Base-by-base conservation (phyloP, 2,113 vertebrate genomes). In the Chionodraco myersi region DNA sequence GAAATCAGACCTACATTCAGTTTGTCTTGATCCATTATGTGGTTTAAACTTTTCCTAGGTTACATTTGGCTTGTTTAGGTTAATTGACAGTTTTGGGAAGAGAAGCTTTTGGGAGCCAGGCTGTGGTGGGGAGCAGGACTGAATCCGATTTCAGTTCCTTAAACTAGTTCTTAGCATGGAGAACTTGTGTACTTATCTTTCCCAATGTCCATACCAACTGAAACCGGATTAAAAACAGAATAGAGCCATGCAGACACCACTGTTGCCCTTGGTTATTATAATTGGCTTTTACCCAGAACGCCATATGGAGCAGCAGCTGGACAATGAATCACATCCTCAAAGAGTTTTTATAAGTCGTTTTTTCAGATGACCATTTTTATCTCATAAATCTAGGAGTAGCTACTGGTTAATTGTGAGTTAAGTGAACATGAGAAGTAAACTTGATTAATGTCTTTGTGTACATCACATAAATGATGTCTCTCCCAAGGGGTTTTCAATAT, bases 401-500 rank as follows among this genome's bases (percentile, higher is more conserved):
- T 48, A 26, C 12, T 69, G 52, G 14, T 63, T 58, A 15, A 18
- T 36, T 53, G 13, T 13, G 6, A 75, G 6, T 41, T 12, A 45
- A 54, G 48, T n/a, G 8, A 62, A 12, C n/a, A 34, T 44, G 1
- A 52, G 56, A 47, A 18, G 30, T 68, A 44, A 75, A 79, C 21
- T 34, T 48, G 61, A 59, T 75, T 30, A 48, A 45, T 47, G 56
- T 58, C 21, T 48, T 36, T 53, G 65, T 66, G 15, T 66, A n/a
- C 5, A 41, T 10, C 57, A 61, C 18, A 58, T 65, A 69, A 79
- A 80, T 23, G 36, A 58, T 67, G 48, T 67, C 45, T 52, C 65
- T 77, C 77, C 45, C 49, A 66, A 2, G 66, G 58, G 76, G 48
- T 72, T n/a, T 54, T 71, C 18, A 79, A 84, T 71, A 70, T 64